Conservation (phyloP, 2,113 vertebrate genomes). For the Phyllostomus discolor region DNA sequence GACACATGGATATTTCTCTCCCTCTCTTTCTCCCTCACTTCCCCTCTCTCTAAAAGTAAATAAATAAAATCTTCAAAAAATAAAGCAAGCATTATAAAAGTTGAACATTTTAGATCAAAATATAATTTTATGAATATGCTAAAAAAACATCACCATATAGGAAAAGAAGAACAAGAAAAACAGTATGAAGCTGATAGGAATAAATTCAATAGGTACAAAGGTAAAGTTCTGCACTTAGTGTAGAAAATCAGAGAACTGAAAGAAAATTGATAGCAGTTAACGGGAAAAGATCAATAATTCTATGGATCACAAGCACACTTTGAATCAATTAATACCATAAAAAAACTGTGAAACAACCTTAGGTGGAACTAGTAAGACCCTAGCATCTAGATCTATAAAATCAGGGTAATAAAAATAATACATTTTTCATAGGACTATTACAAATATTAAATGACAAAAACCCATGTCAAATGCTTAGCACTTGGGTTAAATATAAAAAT, state of each 20-base stretch:
- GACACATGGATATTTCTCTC: too few relatives aligned
- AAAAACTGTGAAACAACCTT: not conserved
- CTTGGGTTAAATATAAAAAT: not conserved
- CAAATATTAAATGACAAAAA: not conserved
- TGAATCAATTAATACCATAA: not conserved
- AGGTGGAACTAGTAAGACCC: not conserved
- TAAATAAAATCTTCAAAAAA: too few relatives aligned
- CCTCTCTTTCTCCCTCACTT: too few relatives aligned
- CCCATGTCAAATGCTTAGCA: not conserved
- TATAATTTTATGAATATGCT: conserved; percentile 12
- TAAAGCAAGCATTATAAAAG: not conserved
- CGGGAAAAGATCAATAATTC: not conserved
- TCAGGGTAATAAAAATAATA: not conserved
- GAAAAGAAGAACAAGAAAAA: not conserved
- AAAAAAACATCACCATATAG: not conserved
- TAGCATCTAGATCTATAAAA: not conserved
- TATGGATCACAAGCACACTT: not conserved
- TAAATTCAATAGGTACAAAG: not conserved
- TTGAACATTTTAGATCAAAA: not conserved
- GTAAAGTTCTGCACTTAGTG: not conserved
- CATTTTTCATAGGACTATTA: not conserved
- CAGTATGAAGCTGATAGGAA: not conserved
- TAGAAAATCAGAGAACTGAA: conserved; percentile 4
- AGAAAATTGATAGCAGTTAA: not conserved
- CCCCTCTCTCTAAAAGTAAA: too few relatives aligned